Conservation (phyloP, 1,140 invertebrate species). For the Drosophila pachea region DNA sequence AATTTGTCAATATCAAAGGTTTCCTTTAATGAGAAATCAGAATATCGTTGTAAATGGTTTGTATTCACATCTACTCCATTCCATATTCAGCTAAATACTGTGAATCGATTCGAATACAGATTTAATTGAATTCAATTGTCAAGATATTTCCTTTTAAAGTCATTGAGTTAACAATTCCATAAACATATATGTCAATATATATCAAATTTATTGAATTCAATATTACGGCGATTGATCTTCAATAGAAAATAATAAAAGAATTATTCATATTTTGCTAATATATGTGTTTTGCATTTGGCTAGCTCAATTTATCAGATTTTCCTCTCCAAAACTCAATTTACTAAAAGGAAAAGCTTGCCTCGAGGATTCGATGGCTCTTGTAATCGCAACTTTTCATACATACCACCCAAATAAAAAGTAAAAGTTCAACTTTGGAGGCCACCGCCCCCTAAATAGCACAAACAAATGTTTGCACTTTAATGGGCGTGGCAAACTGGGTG, state of each 20-base stretch:
- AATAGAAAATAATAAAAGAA: no score
- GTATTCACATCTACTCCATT: no score
- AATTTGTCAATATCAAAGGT: not conserved
- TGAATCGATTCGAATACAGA: not conserved
- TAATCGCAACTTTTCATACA: not conserved
- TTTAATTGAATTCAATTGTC: not conserved
- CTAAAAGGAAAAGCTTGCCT: not conserved
- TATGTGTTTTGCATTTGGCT: no score
- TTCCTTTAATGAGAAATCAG: not conserved
- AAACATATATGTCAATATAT: not conserved
- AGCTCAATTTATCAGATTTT: no score
- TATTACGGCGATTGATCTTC: not conserved
- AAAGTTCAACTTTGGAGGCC: constrained; percentile 34
- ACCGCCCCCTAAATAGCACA: not conserved
- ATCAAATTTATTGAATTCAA: not conserved
- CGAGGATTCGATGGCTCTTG: not conserved
- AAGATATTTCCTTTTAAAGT: not conserved
- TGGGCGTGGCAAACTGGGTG: constrained; percentile 8
- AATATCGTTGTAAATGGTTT: no score
- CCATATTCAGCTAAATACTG: no score
- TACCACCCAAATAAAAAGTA: constrained; percentile 35
- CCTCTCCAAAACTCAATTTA: no score
- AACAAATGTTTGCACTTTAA: constrained; percentile 28
- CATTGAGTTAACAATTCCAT: not conserved
- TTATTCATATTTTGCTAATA: no score